Percentiles rank a stretch among this genome's conserved stretches.
phyloP scores from a whole-genome alignment of 1,140 invertebrate species.

The Calephelis nemesis region DNA sequence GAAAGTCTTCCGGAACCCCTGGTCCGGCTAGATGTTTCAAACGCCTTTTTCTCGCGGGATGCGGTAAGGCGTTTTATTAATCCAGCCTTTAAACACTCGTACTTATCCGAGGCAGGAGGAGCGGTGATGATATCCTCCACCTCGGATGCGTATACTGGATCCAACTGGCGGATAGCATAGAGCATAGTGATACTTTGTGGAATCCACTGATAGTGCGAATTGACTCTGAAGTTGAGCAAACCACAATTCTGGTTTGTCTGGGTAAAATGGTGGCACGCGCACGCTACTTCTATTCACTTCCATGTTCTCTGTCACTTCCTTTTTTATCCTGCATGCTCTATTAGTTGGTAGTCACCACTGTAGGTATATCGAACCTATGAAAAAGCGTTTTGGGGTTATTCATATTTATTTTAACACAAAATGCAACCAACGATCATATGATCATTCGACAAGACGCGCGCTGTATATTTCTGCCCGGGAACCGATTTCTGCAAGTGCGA shows the following conservation, averaged over 20 bases:
- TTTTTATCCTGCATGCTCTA: background rate
- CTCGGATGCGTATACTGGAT: constrained; percentile 1
- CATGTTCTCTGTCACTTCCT: background rate
- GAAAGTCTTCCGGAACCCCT: background rate
- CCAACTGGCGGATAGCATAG: constrained; percentile 11
- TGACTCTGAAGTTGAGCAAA: constrained; percentile 28
- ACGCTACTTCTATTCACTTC: constrained; percentile 20
- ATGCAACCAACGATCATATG: too few relatives aligned
- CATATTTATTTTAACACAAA: too few relatives aligned
- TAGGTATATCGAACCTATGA: background rate
- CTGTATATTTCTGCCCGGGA: too few relatives aligned
- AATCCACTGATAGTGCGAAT: constrained; percentile 18
- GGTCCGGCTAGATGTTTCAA: background rate
- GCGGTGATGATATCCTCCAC: constrained; percentile 1
- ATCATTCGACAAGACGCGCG: too few relatives aligned
- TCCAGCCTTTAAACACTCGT: background rate
- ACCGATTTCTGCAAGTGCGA: too few relatives aligned
- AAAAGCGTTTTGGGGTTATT: too few relatives aligned
- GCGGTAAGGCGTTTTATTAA: background rate
- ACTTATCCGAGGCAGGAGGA: background rate
- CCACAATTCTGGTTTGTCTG: constrained; percentile 28
- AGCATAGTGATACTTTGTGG: constrained; percentile 22
- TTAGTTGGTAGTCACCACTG: background rate
- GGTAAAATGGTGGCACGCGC: constrained; percentile 25
- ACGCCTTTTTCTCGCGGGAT: background rate